These are phyloP conservation scores for Holocentrus rufus DNA, from an alignment of 2,797 vertebrate species.

Conservation along the genomic window DNA sequence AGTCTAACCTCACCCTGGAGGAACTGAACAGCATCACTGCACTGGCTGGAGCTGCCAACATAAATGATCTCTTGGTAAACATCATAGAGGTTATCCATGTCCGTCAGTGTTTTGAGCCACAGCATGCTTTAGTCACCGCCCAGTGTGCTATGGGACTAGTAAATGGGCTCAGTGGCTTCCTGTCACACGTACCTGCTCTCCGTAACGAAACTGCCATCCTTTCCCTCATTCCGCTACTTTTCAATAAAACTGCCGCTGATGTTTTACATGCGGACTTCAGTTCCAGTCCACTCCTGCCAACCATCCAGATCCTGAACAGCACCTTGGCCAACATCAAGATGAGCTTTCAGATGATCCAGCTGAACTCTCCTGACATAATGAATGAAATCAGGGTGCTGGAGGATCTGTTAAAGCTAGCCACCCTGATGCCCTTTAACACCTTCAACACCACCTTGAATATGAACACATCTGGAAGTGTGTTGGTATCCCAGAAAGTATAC, in stretches of 20 bases:
- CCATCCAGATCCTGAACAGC: slow-evolving; percentile 54
- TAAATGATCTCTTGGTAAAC: slow-evolving; percentile 60
- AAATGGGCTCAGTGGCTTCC: slow-evolving; percentile 54
- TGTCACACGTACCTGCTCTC: slow-evolving; percentile 61
- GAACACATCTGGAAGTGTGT: too few species aligned
- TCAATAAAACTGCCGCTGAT: slow-evolving; percentile 57
- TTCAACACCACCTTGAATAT: slow-evolving; percentile 60
- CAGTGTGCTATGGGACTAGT: slow-evolving; percentile 72
- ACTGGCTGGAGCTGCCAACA: slow-evolving; percentile 53
- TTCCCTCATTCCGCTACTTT: slow-evolving; percentile 61
- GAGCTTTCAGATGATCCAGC: slow-evolving; percentile 65
- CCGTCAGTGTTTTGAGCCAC: slow-evolving; percentile 70
- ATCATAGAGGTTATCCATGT: slow-evolving; percentile 57
- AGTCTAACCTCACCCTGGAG: slow-evolving; percentile 74
- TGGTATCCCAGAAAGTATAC: slow-evolving; percentile 64
- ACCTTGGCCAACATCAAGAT: slow-evolving; percentile 69
- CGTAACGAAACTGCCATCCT: slow-evolving; percentile 59
- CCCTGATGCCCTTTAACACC: slow-evolving; percentile 47
- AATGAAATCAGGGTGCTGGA: slow-evolving; percentile 75
- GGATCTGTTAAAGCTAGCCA: slow-evolving; percentile 64
- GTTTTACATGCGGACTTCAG: slow-evolving; percentile 37
- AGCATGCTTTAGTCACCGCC: slow-evolving; percentile 27
- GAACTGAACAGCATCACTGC: slow-evolving; percentile 68
- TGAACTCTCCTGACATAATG: slow-evolving; percentile 72
- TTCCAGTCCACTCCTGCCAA: slow-evolving; percentile 35